Base-by-base conservation (phyloP, 2,888 invertebrate genomes). In the Sesia apiformis region DNA sequence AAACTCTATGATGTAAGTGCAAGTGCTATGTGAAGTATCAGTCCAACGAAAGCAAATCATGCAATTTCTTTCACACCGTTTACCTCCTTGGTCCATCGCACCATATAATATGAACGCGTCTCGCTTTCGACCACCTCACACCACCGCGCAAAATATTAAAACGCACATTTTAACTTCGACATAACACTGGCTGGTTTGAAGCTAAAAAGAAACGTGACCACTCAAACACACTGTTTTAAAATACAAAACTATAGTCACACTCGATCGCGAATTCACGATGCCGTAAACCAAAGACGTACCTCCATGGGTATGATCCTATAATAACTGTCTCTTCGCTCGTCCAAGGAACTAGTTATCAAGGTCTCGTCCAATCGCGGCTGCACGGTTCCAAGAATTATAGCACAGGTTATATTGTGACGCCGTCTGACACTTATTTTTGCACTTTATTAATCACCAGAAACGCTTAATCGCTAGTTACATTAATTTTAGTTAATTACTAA, bases 311-410 rank as follows among this genome's bases (percentile, higher is more conserved):
- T 88, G 85, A 87, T 89, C 87, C 87, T 82, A 80, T 80, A 84
- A 74, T 81, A 86, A 87, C 81, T 87, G 86, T 88, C 82, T 82
- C 81, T 79, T 77, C 83, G 78, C 74, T 85, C 78, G 84, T 79
- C 84, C 81, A 81, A 88, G 83, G 84, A 89, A 89, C 90, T 78
- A 89, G 86, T 87, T 89, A 88, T 90, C 90, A 90, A 90, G 90
- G 90, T 88, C 90, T 87, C 74, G 84, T 78, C 83, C 83, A 77
- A 76, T 74, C 79, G 74, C 76, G 77, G 78, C 79, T 75, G 78
- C 76, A 80, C 79, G 74, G 70, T 86, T 86, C 86, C 84, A 81
- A 82, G 84, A 87, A 86, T 71, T 75, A 70, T 62, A 64, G 39
- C 83, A 81, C 83, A 81, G 79, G 81, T 79, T 82, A 78, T 72